These are phyloP conservation scores for Caenorhabditis tropicalis DNA, from an alignment of 1,140 invertebrate species.

Conservation along the genomic window DNA sequence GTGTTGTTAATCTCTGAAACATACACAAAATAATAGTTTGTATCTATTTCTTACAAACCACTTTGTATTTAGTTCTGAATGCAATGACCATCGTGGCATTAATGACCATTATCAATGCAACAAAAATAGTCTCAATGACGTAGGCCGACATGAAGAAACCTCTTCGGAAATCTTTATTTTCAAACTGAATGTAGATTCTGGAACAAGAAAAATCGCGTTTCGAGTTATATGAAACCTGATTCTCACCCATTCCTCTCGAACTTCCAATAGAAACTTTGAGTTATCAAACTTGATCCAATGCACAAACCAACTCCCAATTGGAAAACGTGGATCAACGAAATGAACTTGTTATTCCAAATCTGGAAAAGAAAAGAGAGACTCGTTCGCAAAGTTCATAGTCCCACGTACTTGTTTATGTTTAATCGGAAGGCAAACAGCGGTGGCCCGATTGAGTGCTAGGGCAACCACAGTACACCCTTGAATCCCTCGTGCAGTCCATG, in stretches of 20 bases:
- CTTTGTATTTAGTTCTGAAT: slow-evolving; percentile 43
- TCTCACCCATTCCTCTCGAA: slow-evolving; percentile 35
- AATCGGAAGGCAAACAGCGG: slow-evolving; percentile 47
- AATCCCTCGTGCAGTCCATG: slow-evolving; percentile 43
- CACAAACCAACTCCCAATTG: slow-evolving; percentile 31
- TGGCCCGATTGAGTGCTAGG: slow-evolving; percentile 46
- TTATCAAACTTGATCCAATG: slow-evolving; percentile 35
- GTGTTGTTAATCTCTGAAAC: slow-evolving; percentile 29
- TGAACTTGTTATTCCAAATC: slow-evolving; percentile 43
- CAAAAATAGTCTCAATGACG: slow-evolving; percentile 45
- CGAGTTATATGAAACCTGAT: background rate
- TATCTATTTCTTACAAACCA: background rate
- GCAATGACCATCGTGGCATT: slow-evolving; percentile 47
- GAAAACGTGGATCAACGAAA: slow-evolving; percentile 1
- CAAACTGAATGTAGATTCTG: slow-evolving; percentile 48
- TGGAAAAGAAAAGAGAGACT: background rate
- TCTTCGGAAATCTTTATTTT: slow-evolving; percentile 36
- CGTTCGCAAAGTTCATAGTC: background rate
- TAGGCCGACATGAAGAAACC: slow-evolving; percentile 49
- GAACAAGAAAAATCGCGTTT: background rate
- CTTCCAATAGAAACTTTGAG: slow-evolving; percentile 49
- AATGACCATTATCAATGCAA: slow-evolving; percentile 39
- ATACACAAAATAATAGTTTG: background rate
- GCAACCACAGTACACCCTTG: slow-evolving; percentile 43
- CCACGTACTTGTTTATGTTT: slow-evolving; percentile 52